Percentiles rank a stretch among this genome's conserved stretches.
Conservation (phyloP, 2,797 vertebrate genomes). For the Gambelia wislizenii region DNA sequence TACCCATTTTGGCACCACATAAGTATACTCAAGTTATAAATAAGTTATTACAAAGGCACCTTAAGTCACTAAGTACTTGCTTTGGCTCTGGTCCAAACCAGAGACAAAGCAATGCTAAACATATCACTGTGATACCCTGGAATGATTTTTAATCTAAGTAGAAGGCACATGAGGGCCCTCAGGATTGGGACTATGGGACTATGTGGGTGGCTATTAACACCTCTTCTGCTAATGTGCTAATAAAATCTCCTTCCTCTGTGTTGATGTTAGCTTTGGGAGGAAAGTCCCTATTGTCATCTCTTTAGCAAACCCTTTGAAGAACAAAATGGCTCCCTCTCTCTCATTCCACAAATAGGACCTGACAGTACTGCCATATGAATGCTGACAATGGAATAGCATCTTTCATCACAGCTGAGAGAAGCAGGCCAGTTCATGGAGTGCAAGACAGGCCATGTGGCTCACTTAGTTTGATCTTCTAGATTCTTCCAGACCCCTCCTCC, state of each 20-base stretch:
- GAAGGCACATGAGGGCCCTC: neutral
- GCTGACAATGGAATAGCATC: neutral
- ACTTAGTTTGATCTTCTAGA: neutral
- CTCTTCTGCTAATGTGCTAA: neutral
- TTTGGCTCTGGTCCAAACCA: neutral
- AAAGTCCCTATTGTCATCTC: neutral
- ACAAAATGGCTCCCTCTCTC: neutral
- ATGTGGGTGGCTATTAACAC: neutral
- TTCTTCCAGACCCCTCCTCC: neutral
- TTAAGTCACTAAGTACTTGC: neutral
- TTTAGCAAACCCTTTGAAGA: neutral
- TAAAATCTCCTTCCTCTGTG: neutral
- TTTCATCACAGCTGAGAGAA: neutral
- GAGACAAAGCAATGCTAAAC: neutral
- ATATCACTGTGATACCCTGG: neutral
- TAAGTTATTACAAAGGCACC: neutral
- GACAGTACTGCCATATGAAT: neutral
- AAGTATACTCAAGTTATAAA: neutral
- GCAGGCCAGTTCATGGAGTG: neutral
- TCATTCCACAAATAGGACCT: neutral
- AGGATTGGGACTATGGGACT: neutral
- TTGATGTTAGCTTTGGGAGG: neutral
- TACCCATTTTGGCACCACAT: neutral
- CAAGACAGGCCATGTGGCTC: neutral
- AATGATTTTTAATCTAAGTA: neutral